Percentiles rank a stretch among this genome's conserved stretches.
These are phyloP conservation scores for Neogobius melanostomus DNA, from an alignment of 2,113 vertebrate genomes.

Conservation along the genomic window DNA sequence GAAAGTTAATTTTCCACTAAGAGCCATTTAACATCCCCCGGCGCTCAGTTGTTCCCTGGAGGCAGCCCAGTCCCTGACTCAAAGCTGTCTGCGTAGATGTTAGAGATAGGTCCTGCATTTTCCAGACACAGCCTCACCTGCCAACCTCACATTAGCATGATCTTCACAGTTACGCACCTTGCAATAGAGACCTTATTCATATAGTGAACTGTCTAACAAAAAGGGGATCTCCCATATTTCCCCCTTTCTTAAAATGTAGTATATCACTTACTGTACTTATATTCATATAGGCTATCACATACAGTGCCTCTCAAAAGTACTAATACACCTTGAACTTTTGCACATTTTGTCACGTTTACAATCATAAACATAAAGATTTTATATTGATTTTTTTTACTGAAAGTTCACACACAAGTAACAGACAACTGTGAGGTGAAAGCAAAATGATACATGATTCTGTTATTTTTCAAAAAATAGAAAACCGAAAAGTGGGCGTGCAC, in stretches of 20 bases:
- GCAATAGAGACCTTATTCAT: not conserved
- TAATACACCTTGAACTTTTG: no score
- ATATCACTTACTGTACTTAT: not conserved
- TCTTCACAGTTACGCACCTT: not conserved
- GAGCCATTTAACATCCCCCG: constrained; percentile 47
- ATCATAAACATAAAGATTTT: no score
- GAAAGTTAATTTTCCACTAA: constrained; percentile 41
- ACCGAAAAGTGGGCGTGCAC: no score
- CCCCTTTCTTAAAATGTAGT: constrained; percentile 48
- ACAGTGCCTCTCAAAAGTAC: no score
- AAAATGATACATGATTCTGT: no score
- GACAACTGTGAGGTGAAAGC: no score
- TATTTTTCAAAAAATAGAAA: no score
- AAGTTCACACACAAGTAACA: no score
- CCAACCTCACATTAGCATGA: constrained; percentile 34
- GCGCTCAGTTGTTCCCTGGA: constrained; percentile 59
- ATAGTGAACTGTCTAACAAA: constrained; percentile 21
- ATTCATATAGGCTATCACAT: no score
- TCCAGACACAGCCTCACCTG: constrained; percentile 62
- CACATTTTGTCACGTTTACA: no score
- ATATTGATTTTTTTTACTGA: no score
- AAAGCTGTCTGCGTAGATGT: constrained; percentile 50
- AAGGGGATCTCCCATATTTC: constrained; percentile 70
- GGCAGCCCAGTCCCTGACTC: constrained; percentile 57
- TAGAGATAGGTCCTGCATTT: constrained; percentile 54